Base-by-base conservation (phyloP, 2,113 vertebrate genomes). In the Oryzias curvinotus region DNA sequence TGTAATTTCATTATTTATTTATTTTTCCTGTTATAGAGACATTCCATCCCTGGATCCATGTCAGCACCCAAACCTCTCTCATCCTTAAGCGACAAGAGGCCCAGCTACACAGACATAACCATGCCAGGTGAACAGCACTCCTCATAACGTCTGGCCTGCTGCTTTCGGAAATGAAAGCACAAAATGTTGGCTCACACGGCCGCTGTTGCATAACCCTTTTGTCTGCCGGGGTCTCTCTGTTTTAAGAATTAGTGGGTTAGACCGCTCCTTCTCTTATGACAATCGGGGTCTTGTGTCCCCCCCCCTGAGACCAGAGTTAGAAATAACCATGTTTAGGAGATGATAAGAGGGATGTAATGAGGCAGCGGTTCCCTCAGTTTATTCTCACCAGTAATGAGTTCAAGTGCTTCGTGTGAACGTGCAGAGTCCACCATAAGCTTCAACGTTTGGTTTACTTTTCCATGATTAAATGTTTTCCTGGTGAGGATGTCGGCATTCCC, bases 31-130 rank as follows among this genome's bases (percentile, higher is more conserved):
- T 92, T 95, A 83, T 90, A 98, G 96, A 95, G 96, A 80, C 96
- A 97, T 89, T 96, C 96, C 62, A 92, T 96, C 75, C 91, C 88
- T 54, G 94, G 94, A 30, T 93, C 96, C 0, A 92, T 96, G 63
- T 93, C 95, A 0, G 19, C 94, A 25, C 71, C 94, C 17, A 98
- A 98, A 77, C 92, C 95, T 1, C 91, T 97, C 14, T 88, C 95
- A 7, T 78, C 94, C 0, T 85, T 98, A 65, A 88, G 91, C 23
- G 96, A 98, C 68, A 98, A 97, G 87, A 94, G 96, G 64, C 90
- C 94, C n/a, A 95, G 93, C 86, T 98, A 96, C 70, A 92, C 94
- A 7, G 96, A 97, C 76, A 92, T 98, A 47, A 92, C 90, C 42
- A 93, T 96, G 65, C 95, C 96, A 93, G 94, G 96, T 98, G 51